Conservation (phyloP, 2,797 vertebrate genomes). For the Muraenolepis orangiensis region DNA sequence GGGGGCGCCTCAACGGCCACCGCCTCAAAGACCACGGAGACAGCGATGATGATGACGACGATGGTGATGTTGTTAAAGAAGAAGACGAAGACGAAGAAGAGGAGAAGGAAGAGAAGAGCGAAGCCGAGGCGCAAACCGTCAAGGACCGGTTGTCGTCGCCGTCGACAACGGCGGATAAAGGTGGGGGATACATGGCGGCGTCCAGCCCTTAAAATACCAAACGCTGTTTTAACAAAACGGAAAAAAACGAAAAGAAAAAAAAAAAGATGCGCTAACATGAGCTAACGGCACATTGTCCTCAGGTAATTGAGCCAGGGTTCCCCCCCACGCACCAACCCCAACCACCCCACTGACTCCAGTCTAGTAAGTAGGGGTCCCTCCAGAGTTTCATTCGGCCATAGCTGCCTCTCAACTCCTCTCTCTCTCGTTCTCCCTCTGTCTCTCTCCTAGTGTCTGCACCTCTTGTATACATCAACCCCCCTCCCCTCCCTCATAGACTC, state of each 20-base stretch:
- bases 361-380: slow-evolving; percentile 77
- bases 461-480: slow-evolving; percentile 66
- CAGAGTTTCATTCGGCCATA: slow-evolving; percentile 72
- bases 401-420: slow-evolving; percentile 74
- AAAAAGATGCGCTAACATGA: slow-evolving; percentile 59
- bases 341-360: slow-evolving; percentile 77
- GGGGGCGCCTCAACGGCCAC: slow-evolving; percentile 74
- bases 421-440: slow-evolving; percentile 63
- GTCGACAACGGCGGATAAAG: slow-evolving; percentile 77
- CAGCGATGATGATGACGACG: slow-evolving; percentile 32
- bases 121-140: slow-evolving; percentile 65
- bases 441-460: slow-evolving; percentile 41
- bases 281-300: slow-evolving; percentile 76
- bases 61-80: slow-evolving; percentile 17
- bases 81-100: slow-evolving; percentile 1
- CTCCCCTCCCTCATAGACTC: slow-evolving; percentile 66
- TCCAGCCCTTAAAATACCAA: background rate
- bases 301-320: slow-evolving; percentile 78
- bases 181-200: slow-evolving; percentile 46
- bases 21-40: background rate
- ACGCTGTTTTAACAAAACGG: slow-evolving; percentile 1
- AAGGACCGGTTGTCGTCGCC: slow-evolving; percentile 54
- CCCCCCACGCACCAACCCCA: slow-evolving; percentile 78
- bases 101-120: slow-evolving; percentile 60
- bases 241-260: background rate